These are phyloP conservation scores for Amniataba percoides DNA, from an alignment of 2,797 vertebrate species.

Conservation along the genomic window DNA sequence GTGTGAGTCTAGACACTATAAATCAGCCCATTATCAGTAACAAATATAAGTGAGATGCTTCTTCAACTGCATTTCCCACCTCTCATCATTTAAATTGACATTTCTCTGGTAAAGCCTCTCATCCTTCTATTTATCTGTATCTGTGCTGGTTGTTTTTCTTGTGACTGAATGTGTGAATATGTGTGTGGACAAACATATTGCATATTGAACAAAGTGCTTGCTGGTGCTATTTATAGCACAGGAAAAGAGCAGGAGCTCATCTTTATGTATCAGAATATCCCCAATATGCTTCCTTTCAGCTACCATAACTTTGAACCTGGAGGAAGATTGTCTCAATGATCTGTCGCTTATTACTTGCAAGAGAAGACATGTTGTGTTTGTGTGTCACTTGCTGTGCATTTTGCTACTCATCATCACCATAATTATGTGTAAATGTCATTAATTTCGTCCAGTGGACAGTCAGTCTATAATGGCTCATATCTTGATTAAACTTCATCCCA, in stretches of 20 bases:
- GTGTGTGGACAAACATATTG: conserved; percentile 43
- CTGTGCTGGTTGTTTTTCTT: conserved; percentile 8
- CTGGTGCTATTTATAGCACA: conserved; percentile 66
- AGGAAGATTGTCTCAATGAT: conserved; percentile 50
- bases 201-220: conserved; percentile 53
- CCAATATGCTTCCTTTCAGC: conserved; percentile 57
- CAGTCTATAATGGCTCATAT: conserved; percentile 37
- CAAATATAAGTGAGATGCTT: background rate
- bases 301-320: conserved; percentile 57
- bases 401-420: background rate
- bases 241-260: conserved; percentile 66
- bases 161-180: conserved; percentile 7
- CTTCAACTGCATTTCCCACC: background rate
- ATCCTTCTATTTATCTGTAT: background rate
- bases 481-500: conserved; percentile 45
- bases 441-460: conserved; percentile 27
- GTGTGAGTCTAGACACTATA: background rate
- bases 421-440: conserved; percentile 46
- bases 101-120: background rate
- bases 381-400: conserved; percentile 32
- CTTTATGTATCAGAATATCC: conserved; percentile 73
- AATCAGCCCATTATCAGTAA: background rate
- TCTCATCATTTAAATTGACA: background rate
- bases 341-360: conserved; percentile 47
- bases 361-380: conserved; percentile 29